Percentiles rank a stretch among this genome's conserved stretches.
Conservation (phyloP, 37 sponge, comb jelly and placozoan species). For the Haliclona indistincta region DNA sequence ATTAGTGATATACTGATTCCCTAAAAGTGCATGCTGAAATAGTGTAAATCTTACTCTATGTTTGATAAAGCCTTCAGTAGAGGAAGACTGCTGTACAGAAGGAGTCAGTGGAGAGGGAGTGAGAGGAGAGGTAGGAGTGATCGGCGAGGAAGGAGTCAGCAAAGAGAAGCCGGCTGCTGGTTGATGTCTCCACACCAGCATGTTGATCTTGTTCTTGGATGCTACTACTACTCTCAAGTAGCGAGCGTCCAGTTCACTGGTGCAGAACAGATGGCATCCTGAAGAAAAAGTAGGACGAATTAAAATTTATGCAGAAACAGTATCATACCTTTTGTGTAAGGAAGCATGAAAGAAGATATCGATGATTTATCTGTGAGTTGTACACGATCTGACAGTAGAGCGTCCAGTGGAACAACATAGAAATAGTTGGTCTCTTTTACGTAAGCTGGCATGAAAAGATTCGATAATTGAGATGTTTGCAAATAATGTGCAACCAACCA, state of each 20-base stretch:
- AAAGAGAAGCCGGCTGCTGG: slow-evolving; percentile 3
- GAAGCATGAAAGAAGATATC: slow-evolving; percentile 32
- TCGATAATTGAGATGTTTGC: not conserved
- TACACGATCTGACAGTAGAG: slow-evolving; percentile 25
- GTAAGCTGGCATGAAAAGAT: slow-evolving; percentile 21
- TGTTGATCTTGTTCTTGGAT: slow-evolving; percentile 70
- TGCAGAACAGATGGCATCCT: slow-evolving; percentile 67
- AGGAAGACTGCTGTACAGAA: not conserved
- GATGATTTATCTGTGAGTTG: slow-evolving; percentile 16
- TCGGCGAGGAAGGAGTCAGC: no score
- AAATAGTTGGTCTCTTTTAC: slow-evolving; percentile 57
- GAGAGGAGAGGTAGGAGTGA: slow-evolving; percentile 13
- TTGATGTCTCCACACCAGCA: slow-evolving; percentile 68
- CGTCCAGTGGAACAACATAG: slow-evolving; percentile 44
- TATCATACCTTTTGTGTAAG: slow-evolving; percentile 45
- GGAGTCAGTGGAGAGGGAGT: not conserved
- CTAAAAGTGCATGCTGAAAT: not conserved
- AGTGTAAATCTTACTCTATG: slow-evolving; percentile 51
- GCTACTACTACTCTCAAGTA: slow-evolving; percentile 73
- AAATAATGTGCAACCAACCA: slow-evolving; percentile 13
- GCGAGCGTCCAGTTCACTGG: slow-evolving; percentile 47
- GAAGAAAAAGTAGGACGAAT: no score
- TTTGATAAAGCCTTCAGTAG: slow-evolving; percentile 46
- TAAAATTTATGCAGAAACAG: not conserved
- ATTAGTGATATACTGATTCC: no score